Evolutionary conservation across 2,888 invertebrate genomes (phyloP).

Genomic region (Andrena praecox): DNA sequence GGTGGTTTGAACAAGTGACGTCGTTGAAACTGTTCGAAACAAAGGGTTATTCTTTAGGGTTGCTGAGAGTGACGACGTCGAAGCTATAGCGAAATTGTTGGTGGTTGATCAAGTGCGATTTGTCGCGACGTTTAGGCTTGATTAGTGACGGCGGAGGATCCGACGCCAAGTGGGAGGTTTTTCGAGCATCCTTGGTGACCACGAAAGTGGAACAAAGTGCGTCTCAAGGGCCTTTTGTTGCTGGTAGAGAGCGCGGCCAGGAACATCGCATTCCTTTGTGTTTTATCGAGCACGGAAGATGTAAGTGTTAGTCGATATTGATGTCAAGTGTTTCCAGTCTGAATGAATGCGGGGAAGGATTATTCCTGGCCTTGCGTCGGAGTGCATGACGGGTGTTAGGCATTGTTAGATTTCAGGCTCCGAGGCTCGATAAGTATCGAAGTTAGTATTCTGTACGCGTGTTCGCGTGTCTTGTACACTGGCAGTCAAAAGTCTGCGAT

Average conservation of each 20-base stretch:
- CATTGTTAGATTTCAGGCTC: constrained; percentile 6
- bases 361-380: constrained; percentile 16
- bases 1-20: no score
- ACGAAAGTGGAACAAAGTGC: constrained; percentile 48
- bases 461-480: constrained; percentile 5
- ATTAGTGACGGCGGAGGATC: constrained; percentile 5
- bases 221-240: constrained; percentile 44
- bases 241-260: background rate
- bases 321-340: constrained; percentile 41
- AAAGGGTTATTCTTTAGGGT: no score
- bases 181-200: constrained; percentile 22
- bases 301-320: constrained; percentile 50
- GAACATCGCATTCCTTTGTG: constrained; percentile 17
- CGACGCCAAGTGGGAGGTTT: background rate
- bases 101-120: background rate
- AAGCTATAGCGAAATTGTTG: background rate
- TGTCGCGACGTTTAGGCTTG: background rate
- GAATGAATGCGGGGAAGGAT: constrained; percentile 9
- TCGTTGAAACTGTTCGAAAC: no score
- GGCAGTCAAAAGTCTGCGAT: constrained; percentile 3
- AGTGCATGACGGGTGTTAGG: background rate
- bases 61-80: background rate
- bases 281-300: constrained; percentile 2
- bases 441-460: constrained; percentile 12
- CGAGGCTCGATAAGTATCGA: background rate